Evolutionary conservation across 1,140 invertebrate species (phyloP), one percentile per base, ranked within the genome.

Genomic region (Elymnias hypermnestra): DNA sequence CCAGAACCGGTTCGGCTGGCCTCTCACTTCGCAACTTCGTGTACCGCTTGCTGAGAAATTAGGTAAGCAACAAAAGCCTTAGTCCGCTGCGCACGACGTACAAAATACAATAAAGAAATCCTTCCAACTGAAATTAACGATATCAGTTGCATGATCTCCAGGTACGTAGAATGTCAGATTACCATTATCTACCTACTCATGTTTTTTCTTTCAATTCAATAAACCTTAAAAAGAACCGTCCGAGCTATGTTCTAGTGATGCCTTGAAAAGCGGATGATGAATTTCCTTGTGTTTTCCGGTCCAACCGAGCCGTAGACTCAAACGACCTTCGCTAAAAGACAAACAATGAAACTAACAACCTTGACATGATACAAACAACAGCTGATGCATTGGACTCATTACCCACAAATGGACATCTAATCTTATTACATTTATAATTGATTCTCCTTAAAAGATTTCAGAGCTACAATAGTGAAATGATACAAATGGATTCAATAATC

Each of bases 241-340:
- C 47, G 45, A 53, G 45, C 49, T 61, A 47, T 53, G 69, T 72
- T 76, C 59, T 64, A 72, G 57, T 63, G 67, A 63, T 69, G 58
- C 69, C 79, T 76, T 79, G 73, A 76, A 77, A 76, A 82, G 72
- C 69, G 65, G 72, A 77, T 75, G 69, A 72, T 70, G 72, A 62
- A 79, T 79, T 82, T 83, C 75, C 76, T 81, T 54, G 67, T 79
- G 70, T 83, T 83, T 83, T 79, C 76, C 81, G 73, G 73, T 65
- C 53, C 55, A 61, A 57, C 55, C 63, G 65, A 72, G 64, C 65
- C 58, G 60, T 60, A 61, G 56, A 65, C 53, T 65, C 62, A 44
- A 59, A 64, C 74, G 75, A 77, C 82, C 78, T 84, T 85, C 78
- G 57, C 62, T 56, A 67, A 60, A 82, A 77, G 75, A 83, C 81